A percentile compares a stretch with the other conserved stretches of the same genome.
Conservation (phyloP, 2,888 invertebrate genomes). For the Dioctria linearis region DNA sequence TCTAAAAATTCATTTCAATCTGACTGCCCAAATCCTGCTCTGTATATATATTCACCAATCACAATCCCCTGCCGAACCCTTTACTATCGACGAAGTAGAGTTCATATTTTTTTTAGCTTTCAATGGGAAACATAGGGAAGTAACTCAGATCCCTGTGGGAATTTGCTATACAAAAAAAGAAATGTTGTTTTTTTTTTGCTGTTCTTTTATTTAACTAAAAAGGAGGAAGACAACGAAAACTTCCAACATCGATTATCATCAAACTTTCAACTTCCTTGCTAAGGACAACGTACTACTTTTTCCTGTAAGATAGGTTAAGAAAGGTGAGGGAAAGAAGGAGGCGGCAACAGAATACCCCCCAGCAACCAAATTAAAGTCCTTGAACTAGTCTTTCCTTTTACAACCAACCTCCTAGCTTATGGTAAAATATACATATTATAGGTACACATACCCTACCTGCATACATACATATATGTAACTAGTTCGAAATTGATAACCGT, state of each 20-base stretch:
- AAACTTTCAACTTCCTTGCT: conserved; percentile 23
- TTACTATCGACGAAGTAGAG: conserved; percentile 23
- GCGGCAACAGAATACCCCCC: background rate
- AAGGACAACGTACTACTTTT: conserved; percentile 20
- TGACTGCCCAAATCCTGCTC: background rate
- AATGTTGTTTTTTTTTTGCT: background rate
- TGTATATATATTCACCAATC: background rate
- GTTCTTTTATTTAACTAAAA: background rate
- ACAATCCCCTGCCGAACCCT: background rate
- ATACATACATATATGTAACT: background rate
- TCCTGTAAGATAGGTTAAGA: conserved; percentile 12
- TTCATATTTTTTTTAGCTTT: conserved; percentile 27
- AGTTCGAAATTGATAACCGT: background rate
- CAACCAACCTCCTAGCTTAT: background rate
- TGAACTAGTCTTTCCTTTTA: background rate
- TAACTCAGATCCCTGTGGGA: too few relatives aligned
- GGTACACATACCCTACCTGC: background rate
- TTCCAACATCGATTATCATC: conserved; percentile 16
- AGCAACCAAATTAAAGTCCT: background rate
- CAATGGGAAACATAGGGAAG: background rate
- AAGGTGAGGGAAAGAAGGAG: background rate
- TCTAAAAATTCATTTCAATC: too few relatives aligned
- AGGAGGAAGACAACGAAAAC: background rate
- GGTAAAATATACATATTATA: background rate
- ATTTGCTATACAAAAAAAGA: background rate